Conservation (phyloP, 2,113 vertebrate genomes). For the Ailurus styani region DNA sequence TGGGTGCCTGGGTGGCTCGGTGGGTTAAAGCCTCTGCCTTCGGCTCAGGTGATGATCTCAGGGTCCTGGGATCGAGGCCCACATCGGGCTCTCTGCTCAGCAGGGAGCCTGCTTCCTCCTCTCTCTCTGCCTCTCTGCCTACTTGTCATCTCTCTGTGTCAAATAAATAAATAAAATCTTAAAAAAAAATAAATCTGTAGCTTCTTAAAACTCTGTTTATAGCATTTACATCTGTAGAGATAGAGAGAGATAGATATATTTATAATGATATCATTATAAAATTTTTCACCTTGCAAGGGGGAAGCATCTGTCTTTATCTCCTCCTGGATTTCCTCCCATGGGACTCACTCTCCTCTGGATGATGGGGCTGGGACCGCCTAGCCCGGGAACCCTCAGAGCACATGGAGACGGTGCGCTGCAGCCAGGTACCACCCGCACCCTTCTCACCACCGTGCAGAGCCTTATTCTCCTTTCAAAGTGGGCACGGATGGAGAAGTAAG, state of each 20-base stretch:
- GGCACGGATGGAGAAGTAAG: fast-evolving
- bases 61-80: too few relatives aligned
- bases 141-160: too few relatives aligned
- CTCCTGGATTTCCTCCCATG: too few relatives aligned
- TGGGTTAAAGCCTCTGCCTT: too few relatives aligned
- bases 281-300: not conserved
- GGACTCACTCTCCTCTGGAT: fast-evolving
- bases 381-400: not conserved
- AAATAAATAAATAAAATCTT: too few relatives aligned
- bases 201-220: not conserved
- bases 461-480: not conserved
- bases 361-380: not conserved
- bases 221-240: not conserved
- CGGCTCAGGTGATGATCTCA: too few relatives aligned
- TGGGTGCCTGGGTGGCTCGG: too few relatives aligned
- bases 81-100: too few relatives aligned
- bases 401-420: fast-evolving
- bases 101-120: too few relatives aligned
- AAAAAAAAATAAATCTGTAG: too few relatives aligned
- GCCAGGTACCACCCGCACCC: fast-evolving
- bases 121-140: too few relatives aligned
- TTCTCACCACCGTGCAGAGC: not conserved
- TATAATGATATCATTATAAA: not conserved
- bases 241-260: not conserved
- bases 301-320: too few relatives aligned